Base-by-base conservation (phyloP, 2,888 invertebrate species). In the Lissonota sp. region DNA sequence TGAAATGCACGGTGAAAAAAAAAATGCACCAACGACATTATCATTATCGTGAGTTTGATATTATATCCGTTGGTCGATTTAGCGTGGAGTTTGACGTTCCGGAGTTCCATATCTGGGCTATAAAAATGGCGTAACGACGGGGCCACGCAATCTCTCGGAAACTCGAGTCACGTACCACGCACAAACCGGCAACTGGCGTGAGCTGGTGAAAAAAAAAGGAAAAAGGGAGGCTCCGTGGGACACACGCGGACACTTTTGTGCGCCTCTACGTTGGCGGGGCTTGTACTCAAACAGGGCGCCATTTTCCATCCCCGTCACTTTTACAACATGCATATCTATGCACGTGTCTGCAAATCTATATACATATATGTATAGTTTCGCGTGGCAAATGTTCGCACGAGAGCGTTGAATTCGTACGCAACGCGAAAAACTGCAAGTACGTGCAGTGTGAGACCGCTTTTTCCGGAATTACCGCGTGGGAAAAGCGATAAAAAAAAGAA, bases 131-230 rank as follows among this genome's bases (percentile, higher is more conserved):
- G 77, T 49, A 40, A 42, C 63, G 60, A 55, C 42, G 37, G 51
- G 69, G 37, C 46, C 75, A 78, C 70, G 82, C 71, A 82, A 84
- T 75, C 82, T 82, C 71, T 75, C 64, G 73, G 72, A 60, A 80
- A 84, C 82, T 75, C 82, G 58, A 75, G 82, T 84, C 84, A 84
- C 84, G 84, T 82, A 75, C 78, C 51, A 82, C 78, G 82, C 80
- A 84, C 80, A 80, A 82, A 75, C 77, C 78, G 66, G 64, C 46
- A 53, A 49, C 49, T 26, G 58, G 49, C 14, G 10, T 14, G 12
- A 49, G 12, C 49, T 49, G 10, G 10, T 1, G 26, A 26, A 26
- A 26, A 26, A 26, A 26, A 26, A 26, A 26, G 3, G 26, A 3
- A 26, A 26, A 26, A 26, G 1, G 26, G 26, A 26, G 26, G 1